These are phyloP conservation scores for Daubentonia madagascariensis DNA, from an alignment of 2,113 vertebrate genomes.

Conservation along the genomic window DNA sequence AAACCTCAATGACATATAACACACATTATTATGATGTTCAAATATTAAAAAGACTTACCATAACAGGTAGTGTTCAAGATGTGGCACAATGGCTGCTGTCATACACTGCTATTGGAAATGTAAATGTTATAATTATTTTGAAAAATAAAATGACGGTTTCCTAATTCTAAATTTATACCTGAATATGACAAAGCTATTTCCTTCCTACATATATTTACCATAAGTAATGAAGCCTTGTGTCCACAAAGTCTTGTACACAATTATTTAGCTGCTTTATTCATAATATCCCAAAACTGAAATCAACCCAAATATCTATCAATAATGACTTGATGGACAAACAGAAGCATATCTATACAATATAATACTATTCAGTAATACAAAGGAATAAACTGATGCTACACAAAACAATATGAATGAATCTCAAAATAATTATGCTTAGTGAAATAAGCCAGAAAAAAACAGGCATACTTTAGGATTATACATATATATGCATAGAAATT, in stretches of 20 bases:
- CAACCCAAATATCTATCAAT: background rate
- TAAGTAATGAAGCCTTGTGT: background rate
- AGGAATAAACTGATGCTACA: background rate
- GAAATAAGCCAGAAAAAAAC: background rate
- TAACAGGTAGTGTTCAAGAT: background rate
- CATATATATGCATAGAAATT: background rate
- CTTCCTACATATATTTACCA: background rate
- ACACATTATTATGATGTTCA: background rate
- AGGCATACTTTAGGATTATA: background rate
- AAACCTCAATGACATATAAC: background rate
- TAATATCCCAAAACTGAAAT: background rate
- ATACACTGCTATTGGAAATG: background rate
- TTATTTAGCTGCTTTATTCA: background rate
- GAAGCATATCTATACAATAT: background rate
- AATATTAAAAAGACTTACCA: background rate
- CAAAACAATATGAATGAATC: background rate
- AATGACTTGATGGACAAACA: background rate
- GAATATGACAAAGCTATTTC: background rate
- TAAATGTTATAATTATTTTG: background rate
- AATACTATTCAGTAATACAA: background rate
- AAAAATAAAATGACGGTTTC: background rate
- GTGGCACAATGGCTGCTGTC: background rate
- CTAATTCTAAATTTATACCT: background rate
- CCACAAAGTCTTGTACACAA: background rate
- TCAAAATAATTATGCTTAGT: background rate